A percentile compares a stretch with the other conserved stretches of the same genome.
Evolutionary conservation across 1,140 invertebrate species (phyloP).

Genomic region (Lasaia peninsularis): DNA sequence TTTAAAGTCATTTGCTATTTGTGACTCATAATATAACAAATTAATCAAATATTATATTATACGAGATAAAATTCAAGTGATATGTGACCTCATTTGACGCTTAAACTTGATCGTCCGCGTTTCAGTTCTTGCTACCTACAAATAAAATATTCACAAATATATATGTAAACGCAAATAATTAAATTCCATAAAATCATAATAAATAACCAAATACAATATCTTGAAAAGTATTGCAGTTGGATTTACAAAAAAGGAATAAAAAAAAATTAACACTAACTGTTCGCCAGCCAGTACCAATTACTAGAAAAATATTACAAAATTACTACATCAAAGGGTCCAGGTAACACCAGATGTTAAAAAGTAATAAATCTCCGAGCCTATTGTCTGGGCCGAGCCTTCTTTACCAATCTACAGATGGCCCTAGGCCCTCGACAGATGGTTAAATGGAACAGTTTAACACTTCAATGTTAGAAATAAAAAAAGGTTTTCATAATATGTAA

Average conservation of each 20-base stretch:
- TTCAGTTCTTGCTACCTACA: too few relatives aligned
- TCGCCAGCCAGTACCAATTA: not conserved
- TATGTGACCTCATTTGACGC: too few relatives aligned
- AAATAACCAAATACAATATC: too few relatives aligned
- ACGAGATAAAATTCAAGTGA: too few relatives aligned
- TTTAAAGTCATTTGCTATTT: too few relatives aligned
- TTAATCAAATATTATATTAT: too few relatives aligned
- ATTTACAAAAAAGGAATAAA: not conserved
- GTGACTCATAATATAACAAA: too few relatives aligned
- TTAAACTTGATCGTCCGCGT: too few relatives aligned
- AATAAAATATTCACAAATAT: too few relatives aligned
- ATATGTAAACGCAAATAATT: too few relatives aligned
- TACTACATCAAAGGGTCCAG: conserved; percentile 30
- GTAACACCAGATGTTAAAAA: conserved; percentile 52
- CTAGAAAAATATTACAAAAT: conserved; percentile 17
- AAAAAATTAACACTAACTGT: not conserved
- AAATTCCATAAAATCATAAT: too few relatives aligned
- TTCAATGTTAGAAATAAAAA: conserved; percentile 14
- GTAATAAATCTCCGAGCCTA: conserved; percentile 53
- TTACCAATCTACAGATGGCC: conserved; percentile 55
- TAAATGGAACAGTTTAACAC: conserved; percentile 26
- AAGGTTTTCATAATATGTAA: not conserved
- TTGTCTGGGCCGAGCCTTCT: conserved; percentile 53
- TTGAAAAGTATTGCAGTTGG: too few relatives aligned
- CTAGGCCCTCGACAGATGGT: conserved; percentile 38